Percentiles rank a stretch among this genome's conserved stretches.
Conservation (phyloP, 2,888 invertebrate species). For the Listrodromus nycthemerus region DNA sequence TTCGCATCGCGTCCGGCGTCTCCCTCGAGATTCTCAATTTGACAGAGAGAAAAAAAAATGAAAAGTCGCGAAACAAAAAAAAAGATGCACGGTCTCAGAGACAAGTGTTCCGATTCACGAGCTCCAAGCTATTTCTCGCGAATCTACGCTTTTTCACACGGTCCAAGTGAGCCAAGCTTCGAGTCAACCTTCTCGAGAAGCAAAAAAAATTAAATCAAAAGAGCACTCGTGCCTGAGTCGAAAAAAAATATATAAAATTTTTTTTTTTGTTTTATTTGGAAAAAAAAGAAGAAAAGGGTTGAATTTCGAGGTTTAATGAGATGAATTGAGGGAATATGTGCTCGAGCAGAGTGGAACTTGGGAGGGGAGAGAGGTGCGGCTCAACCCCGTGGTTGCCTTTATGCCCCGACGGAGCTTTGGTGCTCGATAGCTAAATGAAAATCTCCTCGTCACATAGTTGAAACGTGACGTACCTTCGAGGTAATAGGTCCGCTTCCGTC, state of each 20-base stretch:
- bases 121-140: slow-evolving; percentile 14
- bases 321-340: background rate
- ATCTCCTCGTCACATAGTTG: slow-evolving; percentile 26
- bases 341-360: background rate
- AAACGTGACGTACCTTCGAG: slow-evolving; percentile 62
- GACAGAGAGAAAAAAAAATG: background rate
- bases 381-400: slow-evolving; percentile 16
- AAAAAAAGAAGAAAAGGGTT: background rate
- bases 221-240: background rate
- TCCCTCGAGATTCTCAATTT: slow-evolving; percentile 1
- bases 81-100: slow-evolving; percentile 1
- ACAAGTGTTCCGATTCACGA: slow-evolving; percentile 16
- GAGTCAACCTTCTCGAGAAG: background rate
- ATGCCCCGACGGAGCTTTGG: slow-evolving; percentile 25
- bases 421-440: slow-evolving; percentile 53
- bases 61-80: no score
- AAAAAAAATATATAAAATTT: background rate
- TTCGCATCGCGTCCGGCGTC: background rate
- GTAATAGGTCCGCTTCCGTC: slow-evolving; percentile 51
- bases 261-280: no score
- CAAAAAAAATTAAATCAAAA: background rate
- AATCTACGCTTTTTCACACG: background rate
- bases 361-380: slow-evolving; percentile 27
- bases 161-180: background rate
- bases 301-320: background rate